Evolutionary conservation across 2,888 invertebrate species (phyloP).

Genomic region (Odontomyia ornata): DNA sequence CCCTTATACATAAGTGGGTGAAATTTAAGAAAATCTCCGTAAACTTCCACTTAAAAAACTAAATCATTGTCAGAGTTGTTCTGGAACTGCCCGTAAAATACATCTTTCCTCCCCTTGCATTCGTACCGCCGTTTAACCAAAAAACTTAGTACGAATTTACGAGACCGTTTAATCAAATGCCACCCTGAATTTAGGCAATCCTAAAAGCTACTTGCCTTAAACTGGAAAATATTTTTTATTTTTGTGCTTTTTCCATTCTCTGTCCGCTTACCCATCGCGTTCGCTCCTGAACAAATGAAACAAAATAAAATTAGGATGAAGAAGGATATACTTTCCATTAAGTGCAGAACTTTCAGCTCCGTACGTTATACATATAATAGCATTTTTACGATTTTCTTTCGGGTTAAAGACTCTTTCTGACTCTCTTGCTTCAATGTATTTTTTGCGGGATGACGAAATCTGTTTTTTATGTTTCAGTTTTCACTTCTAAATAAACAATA

Average conservation of each 20-base stretch:
- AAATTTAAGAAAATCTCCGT: too few relatives aligned
- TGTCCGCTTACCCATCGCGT: not conserved
- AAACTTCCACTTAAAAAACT: too few relatives aligned
- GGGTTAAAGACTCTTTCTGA: conserved; percentile 6
- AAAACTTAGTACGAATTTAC: not conserved
- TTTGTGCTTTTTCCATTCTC: not conserved
- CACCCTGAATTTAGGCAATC: not conserved
- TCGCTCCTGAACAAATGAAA: conserved; percentile 15
- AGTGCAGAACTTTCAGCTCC: conserved; percentile 1
- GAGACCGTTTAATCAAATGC: conserved; percentile 15
- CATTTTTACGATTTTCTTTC: conserved; percentile 42
- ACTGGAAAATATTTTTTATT: not conserved
- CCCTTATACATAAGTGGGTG: too few relatives aligned
- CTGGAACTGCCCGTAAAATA: too few relatives aligned
- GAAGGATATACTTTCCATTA: conserved; percentile 17
- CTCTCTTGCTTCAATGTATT: not conserved
- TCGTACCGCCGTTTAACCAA: too few relatives aligned
- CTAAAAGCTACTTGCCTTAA: not conserved
- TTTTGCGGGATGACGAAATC: conserved; percentile 23
- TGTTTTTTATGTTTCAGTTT: conserved; percentile 41
- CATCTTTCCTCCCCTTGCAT: not conserved
- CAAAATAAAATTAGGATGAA: conserved; percentile 17
- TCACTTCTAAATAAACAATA: conserved; percentile 16
- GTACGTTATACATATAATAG: conserved; percentile 12
- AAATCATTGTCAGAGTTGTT: too few relatives aligned